Percentiles rank a stretch among this genome's conserved stretches.
Evolutionary conservation across 53 echinoderm and acorn worm genomes (phyloP).

Genomic region (Holothuria leucospilota): DNA sequence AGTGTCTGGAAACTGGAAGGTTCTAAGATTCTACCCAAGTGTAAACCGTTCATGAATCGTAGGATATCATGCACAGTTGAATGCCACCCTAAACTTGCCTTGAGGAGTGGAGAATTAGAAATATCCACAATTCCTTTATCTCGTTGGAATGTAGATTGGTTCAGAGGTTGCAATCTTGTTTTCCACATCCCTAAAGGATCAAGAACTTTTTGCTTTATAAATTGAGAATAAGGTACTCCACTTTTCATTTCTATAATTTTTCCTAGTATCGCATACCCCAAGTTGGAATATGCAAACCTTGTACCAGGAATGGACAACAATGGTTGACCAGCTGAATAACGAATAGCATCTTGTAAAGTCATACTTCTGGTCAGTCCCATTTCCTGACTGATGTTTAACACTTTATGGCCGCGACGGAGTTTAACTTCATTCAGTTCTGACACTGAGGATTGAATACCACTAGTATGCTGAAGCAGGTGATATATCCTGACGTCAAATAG

Average conservation of each 20-base stretch:
- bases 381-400: conserved; percentile 80
- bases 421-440: conserved; percentile 77
- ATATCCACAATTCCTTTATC: not conserved
- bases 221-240: conserved; percentile 65
- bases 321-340: conserved; percentile 74
- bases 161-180: conserved; percentile 58
- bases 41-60: conserved; percentile 79
- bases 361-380: conserved; percentile 65
- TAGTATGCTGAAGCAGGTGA: conserved; percentile 91
- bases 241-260: conserved; percentile 74
- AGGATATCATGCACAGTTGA: conserved; percentile 90
- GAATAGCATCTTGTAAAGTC: conserved; percentile 72
- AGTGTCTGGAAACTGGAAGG: conserved; percentile 46
- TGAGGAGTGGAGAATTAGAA: conserved; percentile 61
- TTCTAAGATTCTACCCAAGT: conserved; percentile 55
- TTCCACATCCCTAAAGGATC: conserved; percentile 96
- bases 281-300: conserved; percentile 85
- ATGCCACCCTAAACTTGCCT: conserved; percentile 88
- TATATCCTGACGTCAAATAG: conserved; percentile 78
- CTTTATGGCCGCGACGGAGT: conserved; percentile 81
- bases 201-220: conserved; percentile 72
- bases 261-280: conserved; percentile 89
- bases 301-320: conserved; percentile 77
- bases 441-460: conserved; percentile 57
- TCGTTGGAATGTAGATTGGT: not conserved